Conservation (phyloP, 2,113 vertebrate genomes). For the Salvelinus sp. region DNA sequence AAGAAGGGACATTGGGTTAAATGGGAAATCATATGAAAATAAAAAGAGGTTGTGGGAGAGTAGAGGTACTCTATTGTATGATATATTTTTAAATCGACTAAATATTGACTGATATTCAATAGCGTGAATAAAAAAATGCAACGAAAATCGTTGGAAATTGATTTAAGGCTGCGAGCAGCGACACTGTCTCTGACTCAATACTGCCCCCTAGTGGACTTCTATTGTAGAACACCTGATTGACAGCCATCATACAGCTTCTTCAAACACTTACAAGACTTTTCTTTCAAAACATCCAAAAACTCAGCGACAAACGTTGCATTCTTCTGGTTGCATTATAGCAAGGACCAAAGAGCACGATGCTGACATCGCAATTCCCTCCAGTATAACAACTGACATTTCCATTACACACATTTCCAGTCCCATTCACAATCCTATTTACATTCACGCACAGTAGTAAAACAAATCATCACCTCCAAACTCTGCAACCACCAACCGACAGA, state of each 20-base stretch:
- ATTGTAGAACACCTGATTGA: conserved; percentile 32
- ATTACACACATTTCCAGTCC: background rate
- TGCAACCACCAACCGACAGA: conserved; percentile 23
- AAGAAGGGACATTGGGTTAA: conserved; percentile 31
- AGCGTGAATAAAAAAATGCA: background rate
- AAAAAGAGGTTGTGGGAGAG: conserved; percentile 22
- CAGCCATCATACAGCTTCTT: background rate
- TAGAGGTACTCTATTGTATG: background rate
- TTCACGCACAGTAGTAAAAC: conserved; percentile 13
- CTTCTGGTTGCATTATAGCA: conserved; percentile 33
- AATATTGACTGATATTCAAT: background rate
- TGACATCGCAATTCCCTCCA: conserved; percentile 2
- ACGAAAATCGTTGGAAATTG: background rate
- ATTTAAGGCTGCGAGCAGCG: background rate
- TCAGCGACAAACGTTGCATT: conserved; percentile 31
- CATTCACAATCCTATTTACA: background rate
- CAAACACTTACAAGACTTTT: conserved; percentile 7
- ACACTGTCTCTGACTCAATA: conserved; percentile 8
- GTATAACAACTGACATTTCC: background rate
- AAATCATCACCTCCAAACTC: conserved; percentile 18
- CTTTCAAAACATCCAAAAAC: conserved; percentile 28
- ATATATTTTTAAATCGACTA: too few species aligned
- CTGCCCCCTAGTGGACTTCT: conserved; percentile 56
- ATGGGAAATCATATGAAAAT: conserved; percentile 32
- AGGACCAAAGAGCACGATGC: conserved; percentile 25